phyloP scores from a whole-genome alignment of 2,113 vertebrate genomes.

The Bombycilla garrulus region DNA sequence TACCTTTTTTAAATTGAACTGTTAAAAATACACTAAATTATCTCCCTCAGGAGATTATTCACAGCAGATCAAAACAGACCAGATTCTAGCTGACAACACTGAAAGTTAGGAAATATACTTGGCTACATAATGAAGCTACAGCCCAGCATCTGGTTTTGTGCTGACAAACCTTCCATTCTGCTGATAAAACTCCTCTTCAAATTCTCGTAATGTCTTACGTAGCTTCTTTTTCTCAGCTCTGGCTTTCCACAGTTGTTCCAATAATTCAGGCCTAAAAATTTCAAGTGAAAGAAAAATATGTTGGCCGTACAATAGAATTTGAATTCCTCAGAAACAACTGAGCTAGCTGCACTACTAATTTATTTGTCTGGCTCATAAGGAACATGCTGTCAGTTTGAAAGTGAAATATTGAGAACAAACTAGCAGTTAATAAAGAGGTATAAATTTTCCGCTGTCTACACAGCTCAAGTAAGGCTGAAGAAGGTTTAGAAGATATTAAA shows the following conservation, averaged over 20 bases:
- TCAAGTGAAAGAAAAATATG: constrained; percentile 9
- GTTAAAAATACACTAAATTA: not conserved
- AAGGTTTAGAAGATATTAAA: not conserved
- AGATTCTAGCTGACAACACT: not conserved
- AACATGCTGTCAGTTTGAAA: not conserved
- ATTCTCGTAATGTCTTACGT: constrained; percentile 90
- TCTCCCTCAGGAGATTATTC: not conserved
- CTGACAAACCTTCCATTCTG: constrained; percentile 90
- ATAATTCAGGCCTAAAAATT: constrained; percentile 89
- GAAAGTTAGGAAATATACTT: not conserved
- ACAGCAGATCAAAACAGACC: not conserved
- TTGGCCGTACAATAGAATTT: not conserved
- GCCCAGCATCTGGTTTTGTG: not conserved
- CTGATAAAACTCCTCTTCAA: constrained; percentile 95
- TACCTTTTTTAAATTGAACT: not conserved
- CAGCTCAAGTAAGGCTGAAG: not conserved
- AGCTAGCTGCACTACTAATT: not conserved
- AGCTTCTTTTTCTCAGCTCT: constrained; percentile 96
- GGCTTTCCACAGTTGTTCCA: constrained; percentile 98
- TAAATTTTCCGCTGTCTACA: not conserved
- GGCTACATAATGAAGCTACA: not conserved
- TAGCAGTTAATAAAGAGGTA: not conserved
- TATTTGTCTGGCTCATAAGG: not conserved
- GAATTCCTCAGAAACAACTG: not conserved
- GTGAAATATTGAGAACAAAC: not conserved